Conservation (phyloP, 2,113 vertebrate genomes). For the Oriolus oriolus region DNA sequence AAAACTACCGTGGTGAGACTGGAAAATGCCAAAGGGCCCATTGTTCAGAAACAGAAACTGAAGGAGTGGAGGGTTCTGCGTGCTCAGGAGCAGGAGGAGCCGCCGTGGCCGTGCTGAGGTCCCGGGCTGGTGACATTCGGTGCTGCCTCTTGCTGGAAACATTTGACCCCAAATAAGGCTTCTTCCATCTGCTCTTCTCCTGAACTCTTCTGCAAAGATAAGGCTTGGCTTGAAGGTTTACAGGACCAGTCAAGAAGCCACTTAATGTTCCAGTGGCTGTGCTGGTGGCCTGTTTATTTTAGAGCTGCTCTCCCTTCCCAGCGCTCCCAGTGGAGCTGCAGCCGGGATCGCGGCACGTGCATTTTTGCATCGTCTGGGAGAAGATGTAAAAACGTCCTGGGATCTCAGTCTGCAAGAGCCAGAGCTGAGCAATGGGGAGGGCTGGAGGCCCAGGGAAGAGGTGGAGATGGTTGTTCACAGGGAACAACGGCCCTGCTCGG, state of each 20-base stretch:
- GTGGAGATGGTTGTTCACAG: not conserved
- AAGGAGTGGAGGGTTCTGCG: not conserved
- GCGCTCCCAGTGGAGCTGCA: not conserved
- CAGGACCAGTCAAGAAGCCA: not conserved
- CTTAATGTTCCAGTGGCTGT: not conserved
- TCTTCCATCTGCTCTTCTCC: not conserved
- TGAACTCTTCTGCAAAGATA: not conserved
- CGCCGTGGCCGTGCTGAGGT: not conserved
- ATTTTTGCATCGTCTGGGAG: rapidly evolving
- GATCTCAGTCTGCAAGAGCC: not conserved
- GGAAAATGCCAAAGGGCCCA: not conserved
- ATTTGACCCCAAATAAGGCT: not conserved
- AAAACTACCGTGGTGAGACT: not conserved
- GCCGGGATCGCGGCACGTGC: not conserved
- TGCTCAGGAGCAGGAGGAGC: not conserved
- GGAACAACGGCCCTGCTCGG: not conserved
- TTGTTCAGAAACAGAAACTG: not conserved
- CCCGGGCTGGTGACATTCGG: rapidly evolving
- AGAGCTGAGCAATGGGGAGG: not conserved
- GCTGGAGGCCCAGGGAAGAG: not conserved
- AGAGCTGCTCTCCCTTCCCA: not conserved
- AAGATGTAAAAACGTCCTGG: not conserved
- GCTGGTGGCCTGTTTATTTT: not conserved
- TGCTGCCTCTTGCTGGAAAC: not conserved
- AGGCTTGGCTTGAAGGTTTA: not conserved